Evolutionary conservation across 30 jellyfish, hydroid and myxozoan genomes (phyloP), one percentile per base, ranked within the genome.

Genomic region (Aurelia aurita complex sp. Pacific): DNA sequence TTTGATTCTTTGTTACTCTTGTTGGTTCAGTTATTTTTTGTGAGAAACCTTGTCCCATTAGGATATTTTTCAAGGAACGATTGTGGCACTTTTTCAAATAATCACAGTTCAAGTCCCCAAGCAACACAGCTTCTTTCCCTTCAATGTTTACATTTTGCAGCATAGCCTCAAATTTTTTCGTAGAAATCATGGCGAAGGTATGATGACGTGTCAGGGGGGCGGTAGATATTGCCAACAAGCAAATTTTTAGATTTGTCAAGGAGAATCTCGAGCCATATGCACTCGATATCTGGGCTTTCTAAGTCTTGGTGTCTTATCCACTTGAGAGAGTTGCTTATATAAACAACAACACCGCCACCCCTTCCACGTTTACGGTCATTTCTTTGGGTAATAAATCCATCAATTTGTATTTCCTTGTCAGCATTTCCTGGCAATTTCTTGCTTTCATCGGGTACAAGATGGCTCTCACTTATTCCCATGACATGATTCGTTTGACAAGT

Each of bases 381-480:
- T 32, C 64, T 70, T 43, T 70, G 19, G 81, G 81, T 70, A 70
- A 70, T 70, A 32, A 70, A 70, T 1, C 81, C 81, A 70, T 40
- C 81, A 70, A 70, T 70, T 70, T 70, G 82, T 73, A 73, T 73
- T 73, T 73, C 82, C 67, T 73, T 73, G 82, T 73, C 82, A 73
- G 82, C 82, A 46, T 73, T 73, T 73, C 82, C 68, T 73, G 82
- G 50, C 82, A 40, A 73, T 42, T 73, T 38, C 66, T 40, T 40
- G 82, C 82, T 73, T 3, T 60, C 77, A 64, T 55, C 64, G 77
- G 88, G 88, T 77, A 77, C 77, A 61, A 77, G 88, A 77, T 64
- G 88, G 60, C 88, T 77, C 88, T 77, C 88, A 77, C 88, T 77
- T 77, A 77, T 77, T 77, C 88, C 88, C 64, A 77, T 77, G 65